Base-by-base conservation (phyloP, 2,113 vertebrate species). In the Serilophus lunatus region DNA sequence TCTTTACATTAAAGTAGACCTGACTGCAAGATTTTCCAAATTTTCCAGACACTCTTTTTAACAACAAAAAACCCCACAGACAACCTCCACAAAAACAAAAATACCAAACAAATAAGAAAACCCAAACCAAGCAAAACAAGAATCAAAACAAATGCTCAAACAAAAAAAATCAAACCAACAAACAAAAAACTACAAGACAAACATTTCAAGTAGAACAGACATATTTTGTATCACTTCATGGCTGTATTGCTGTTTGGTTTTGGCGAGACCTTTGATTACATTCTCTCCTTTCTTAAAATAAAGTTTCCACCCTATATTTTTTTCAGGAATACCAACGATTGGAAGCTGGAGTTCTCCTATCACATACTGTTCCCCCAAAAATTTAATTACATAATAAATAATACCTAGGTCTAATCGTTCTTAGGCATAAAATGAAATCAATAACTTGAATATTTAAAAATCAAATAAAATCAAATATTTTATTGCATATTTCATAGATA, bases 131-230 rank as follows among this genome's bases (percentile, higher is more conserved):
- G 7, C n/a, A 20, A 44, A 51, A 36, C n/a, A n/a, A n/a, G n/a
- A n/a, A n/a, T n/a, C n/a, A n/a, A n/a, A n/a, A n/a, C n/a, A n/a
- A n/a, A n/a, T n/a, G n/a, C n/a, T n/a, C n/a, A n/a, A 14, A 42
- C 40, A 42, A 42, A 42, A 42, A 42, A 42, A 42, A 42, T 42
- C 40, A 13, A 50, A 16, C 16, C 13, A 44, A 44, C 12, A 50
- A 26, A 25, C 50, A 25, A 16, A 28, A 23, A 53, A 0, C 4
- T 14, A 10, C 18, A 18, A 54, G 6, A 0, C 6, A 64, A 74
- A 31, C 1, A 1, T 74, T 64, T 60, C 16, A 33, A 10, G 29
- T 49, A 28, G 5, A 75, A 59, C 4, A 50, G 7, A 42, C 0
- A 9, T 29, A 20, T 56, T 76, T 66, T 69, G 6, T 33, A 59